Evolutionary conservation across 2,113 vertebrate genomes (phyloP).

Genomic region (Ranitomeya imitator): DNA sequence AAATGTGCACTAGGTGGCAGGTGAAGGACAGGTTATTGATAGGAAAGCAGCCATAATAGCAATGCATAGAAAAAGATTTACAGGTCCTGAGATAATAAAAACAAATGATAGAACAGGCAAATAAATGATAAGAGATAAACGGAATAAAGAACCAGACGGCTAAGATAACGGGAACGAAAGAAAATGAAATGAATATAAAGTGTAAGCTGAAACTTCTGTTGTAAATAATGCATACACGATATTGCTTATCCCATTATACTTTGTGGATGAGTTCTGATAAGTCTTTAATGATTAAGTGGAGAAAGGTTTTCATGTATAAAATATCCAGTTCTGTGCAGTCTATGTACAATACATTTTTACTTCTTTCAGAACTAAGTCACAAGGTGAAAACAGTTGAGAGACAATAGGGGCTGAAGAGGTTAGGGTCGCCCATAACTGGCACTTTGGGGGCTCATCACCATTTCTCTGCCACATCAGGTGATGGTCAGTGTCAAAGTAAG

Average conservation of each 20-base stretch:
- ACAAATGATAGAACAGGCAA: not conserved
- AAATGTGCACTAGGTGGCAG: not conserved
- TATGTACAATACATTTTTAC: not conserved
- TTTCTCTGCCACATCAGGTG: no score
- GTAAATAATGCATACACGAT: not conserved
- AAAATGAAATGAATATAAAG: not conserved
- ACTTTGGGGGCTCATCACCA: no score
- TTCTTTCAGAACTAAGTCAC: not conserved
- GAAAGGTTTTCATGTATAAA: not conserved
- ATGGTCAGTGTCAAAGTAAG: no score
- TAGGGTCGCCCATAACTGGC: no score
- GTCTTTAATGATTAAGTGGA: not conserved
- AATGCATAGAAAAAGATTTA: not conserved
- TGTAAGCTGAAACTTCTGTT: not conserved
- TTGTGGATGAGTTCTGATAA: not conserved
- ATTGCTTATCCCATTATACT: not conserved
- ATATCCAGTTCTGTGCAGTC: not conserved
- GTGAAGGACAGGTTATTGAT: not conserved
- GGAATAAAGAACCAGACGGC: not conserved
- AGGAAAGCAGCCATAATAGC: not conserved
- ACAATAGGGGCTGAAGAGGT: no score
- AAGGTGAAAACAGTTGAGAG: no score
- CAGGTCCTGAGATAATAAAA: not conserved
- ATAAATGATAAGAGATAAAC: not conserved
- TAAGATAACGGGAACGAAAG: not conserved